Conservation (phyloP, 2,113 vertebrate species). For the Halichoerus grypus region DNA sequence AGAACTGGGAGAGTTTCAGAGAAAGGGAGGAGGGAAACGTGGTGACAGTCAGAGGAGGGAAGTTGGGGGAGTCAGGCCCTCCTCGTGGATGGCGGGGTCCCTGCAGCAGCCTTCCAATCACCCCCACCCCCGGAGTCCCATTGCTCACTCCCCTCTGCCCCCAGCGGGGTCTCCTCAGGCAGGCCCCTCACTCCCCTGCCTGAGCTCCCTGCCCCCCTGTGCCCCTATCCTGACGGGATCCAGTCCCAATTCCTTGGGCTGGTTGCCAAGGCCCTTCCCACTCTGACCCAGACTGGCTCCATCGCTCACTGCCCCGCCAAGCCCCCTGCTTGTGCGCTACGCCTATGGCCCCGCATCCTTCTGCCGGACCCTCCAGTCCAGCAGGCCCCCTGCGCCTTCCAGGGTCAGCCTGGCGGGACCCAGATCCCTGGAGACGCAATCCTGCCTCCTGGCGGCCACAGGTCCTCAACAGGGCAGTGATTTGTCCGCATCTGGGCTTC, state of each 20-base stretch:
- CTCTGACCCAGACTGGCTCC: neutral
- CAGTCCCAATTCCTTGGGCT: neutral
- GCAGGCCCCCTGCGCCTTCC: neutral
- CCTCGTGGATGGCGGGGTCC: neutral
- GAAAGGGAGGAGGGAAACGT: neutral
- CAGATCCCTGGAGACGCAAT: neutral
- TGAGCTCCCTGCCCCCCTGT: neutral
- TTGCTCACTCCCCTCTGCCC: neutral
- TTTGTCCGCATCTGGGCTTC: neutral
- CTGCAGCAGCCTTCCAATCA: neutral
- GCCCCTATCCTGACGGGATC: neutral
- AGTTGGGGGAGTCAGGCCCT: neutral
- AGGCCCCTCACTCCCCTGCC: neutral
- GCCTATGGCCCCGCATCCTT: neutral
- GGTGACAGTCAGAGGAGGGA: neutral
- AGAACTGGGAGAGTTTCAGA: neutral
- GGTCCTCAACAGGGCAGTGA: rapidly evolving
- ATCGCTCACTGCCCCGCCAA: neutral
- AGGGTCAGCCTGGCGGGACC: neutral
- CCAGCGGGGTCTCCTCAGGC: neutral
- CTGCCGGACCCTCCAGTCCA: neutral
- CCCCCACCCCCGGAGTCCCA: neutral
- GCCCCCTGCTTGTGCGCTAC: neutral
- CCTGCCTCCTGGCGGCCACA: neutral
- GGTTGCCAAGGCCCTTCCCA: neutral